Base-by-base conservation (phyloP, 2,797 vertebrate genomes). In the Muraenolepis orangiensis region DNA sequence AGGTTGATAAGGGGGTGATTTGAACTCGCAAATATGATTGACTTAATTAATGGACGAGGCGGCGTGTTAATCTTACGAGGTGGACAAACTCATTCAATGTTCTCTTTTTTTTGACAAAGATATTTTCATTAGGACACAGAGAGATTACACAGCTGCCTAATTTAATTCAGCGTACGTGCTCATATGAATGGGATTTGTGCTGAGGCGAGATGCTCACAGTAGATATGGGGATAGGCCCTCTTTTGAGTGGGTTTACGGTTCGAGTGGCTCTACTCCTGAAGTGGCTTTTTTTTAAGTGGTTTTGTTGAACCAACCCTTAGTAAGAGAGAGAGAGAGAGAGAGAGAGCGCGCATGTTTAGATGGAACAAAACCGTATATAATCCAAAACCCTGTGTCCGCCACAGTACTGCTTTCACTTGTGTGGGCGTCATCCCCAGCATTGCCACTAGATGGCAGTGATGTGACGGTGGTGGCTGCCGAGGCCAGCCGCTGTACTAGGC, bases 1-100 rank as follows among this genome's bases (percentile, higher is more conserved):
- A 85, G 75, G 81, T 84, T 91, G 92, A 93, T 93, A 93, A 92
- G 89, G 87, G 81, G 76, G 69, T 76, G 78, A 85, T 74, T 86
- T 89, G 85, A 86, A 84, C 80, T 76, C 84, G 74, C 84, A 70
- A 84, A 87, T 85, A 86, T 89, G 87, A 87, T 86, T 86, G 83
- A 85, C 83, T 86, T 91, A 90, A 92, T 92, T 90, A 91, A 91
- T 88, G 74, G 72, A 76, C 72, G 76, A 82, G 79, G 57, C 57
- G 57, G 57, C 57, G 23, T 64, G 29, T 67, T 67, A 30, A 67
- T 67, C 66, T 31, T 26, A 64, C 23, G 8, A 64, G 10, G 57
- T 64, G 57, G 57, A 64, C 57, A 26, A 8, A 64, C 57, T 26
- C 7, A 26, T 26, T 64, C n/a, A 84, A 87, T 86, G 81, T 69